Conservation (phyloP, 2,888 invertebrate genomes). For the Folsomia candida region DNA sequence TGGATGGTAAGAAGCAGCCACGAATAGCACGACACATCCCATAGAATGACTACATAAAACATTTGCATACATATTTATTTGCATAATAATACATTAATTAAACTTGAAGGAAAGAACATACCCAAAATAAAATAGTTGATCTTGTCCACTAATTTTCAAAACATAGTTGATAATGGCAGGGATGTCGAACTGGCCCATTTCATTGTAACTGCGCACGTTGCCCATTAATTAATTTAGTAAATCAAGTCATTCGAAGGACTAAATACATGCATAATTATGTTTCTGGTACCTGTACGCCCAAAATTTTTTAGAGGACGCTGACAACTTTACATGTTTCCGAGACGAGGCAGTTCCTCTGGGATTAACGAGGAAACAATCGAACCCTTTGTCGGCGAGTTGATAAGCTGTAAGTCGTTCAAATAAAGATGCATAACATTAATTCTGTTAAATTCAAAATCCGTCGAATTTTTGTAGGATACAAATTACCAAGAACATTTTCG, state of each 20-base stretch:
- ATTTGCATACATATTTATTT: neutral
- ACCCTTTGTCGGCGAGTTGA: constrained; percentile 1
- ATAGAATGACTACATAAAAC: neutral
- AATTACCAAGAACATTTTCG: constrained; percentile 4
- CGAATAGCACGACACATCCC: neutral
- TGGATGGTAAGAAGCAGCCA: neutral
- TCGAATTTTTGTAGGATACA: neutral
- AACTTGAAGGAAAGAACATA: too few relatives aligned
- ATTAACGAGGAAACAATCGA: neutral
- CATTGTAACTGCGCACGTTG: neutral
- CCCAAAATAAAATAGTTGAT: neutral
- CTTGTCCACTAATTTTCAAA: neutral
- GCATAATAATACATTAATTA: too few relatives aligned
- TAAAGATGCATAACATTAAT: neutral
- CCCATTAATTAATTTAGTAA: too few relatives aligned
- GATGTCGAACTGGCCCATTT: neutral
- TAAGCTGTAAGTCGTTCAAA: constrained; percentile 4
- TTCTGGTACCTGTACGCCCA: constrained; percentile 6
- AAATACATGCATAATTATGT: too few relatives aligned
- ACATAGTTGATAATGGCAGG: neutral
- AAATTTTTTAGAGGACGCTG: neutral
- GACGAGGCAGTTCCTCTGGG: neutral
- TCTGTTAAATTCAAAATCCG: neutral
- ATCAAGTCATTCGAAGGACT: neutral
- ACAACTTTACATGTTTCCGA: neutral